Base-by-base conservation (phyloP, 2,113 vertebrate species). In the Nycticebus coucang region DNA sequence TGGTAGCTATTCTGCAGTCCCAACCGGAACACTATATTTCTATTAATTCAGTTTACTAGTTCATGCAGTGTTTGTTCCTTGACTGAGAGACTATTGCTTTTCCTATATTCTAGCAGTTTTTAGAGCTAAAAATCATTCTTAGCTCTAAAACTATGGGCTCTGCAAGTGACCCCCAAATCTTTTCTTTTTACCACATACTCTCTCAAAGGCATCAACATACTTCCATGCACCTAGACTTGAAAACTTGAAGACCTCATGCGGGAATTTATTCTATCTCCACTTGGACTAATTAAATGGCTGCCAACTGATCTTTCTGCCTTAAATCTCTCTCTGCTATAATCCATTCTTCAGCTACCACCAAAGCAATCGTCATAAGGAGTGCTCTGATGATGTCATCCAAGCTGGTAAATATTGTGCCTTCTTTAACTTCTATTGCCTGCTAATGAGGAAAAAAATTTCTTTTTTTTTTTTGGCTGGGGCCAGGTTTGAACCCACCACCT, bases 201-300 rank as follows among this genome's bases (percentile, higher is more conserved):
- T 45, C 15, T 78, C 78, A 77, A 87, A 91, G 81, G 84, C 3
- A 3, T 35, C 68, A 82, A 55, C 33, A 30, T 81, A 86, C 26
- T 37, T 15, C 33, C 59, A 91, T 33, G 59, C 26, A 91, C 92
- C 81, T 81, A 78, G 53, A 78, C 60, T 33, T 17, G 69, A 80
- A 66, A 68, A 30, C 88, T 68, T 57, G 17, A 92, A 89, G 66
- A 57, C 79, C 81, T 89, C 72, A 60, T 64, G 45, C 80, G 37
- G 50, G 53, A 81, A 92, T 85, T 94, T 85, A 89, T 89, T 85
- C 60, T 53, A 68, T 84, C 72, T 89, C 80, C 80, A 85, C 64
- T 89, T 88, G 78, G 79, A 94, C 79, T 85, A 68, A 69, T 81
- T 89, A 85, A 84, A 92, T 68, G 74, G 30, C 89, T 94, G 72